phyloP scores from a whole-genome alignment of 2,113 vertebrate species.

The Labeo rohita region DNA sequence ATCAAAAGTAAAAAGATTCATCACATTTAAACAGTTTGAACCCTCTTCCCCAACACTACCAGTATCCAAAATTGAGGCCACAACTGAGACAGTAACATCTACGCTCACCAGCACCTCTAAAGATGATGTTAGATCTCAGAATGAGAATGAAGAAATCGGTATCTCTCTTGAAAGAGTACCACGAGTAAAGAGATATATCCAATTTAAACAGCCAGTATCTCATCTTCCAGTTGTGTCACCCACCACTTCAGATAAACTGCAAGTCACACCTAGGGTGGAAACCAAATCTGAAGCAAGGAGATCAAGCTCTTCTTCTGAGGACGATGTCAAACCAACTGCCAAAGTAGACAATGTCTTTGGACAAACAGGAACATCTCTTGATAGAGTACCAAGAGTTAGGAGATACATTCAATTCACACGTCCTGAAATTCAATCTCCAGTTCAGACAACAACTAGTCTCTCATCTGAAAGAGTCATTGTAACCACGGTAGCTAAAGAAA shows the following conservation, averaged over 20 bases:
- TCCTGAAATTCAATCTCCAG: not conserved
- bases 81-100: not conserved
- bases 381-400: slow-evolving; percentile 23
- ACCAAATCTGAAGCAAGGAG: not conserved
- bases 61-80: not conserved
- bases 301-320: not conserved
- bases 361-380: not conserved
- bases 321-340: not conserved
- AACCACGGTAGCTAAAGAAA: not conserved
- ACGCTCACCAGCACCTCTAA: not conserved
- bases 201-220: slow-evolving; percentile 26
- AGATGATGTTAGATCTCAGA: not conserved
- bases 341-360: not conserved
- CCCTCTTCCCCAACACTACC: not conserved
- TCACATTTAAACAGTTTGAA: slow-evolving; percentile 28
- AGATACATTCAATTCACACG: slow-evolving; percentile 46
- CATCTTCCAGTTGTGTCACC: not conserved
- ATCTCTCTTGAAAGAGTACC: slow-evolving; percentile 19
- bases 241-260: not conserved
- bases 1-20: slow-evolving; percentile 44
- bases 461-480: not conserved
- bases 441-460: not conserved
- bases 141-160: not conserved
- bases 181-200: slow-evolving; percentile 41
- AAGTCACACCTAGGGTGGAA: not conserved